Conservation (phyloP, 2,113 vertebrate species). For the Scytalopus superciliaris region DNA sequence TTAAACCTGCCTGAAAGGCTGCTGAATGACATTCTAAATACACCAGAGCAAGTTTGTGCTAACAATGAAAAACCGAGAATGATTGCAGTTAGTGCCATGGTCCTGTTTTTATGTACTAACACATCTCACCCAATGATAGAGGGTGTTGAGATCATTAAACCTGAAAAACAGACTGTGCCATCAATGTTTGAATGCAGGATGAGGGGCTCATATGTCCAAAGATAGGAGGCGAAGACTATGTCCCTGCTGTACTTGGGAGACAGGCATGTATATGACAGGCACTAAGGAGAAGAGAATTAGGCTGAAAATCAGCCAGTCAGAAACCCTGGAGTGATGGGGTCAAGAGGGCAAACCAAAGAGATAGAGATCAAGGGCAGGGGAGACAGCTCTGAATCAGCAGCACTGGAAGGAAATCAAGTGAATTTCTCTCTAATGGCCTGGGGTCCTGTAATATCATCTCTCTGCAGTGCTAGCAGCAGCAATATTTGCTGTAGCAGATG, state of each 20-base stretch:
- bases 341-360: not conserved
- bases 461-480: constrained; percentile 29
- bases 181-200: not conserved
- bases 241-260: not conserved
- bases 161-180: rapidly evolving
- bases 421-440: not conserved
- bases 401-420: constrained; percentile 15
- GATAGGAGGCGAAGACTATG: not conserved
- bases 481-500: constrained; percentile 30
- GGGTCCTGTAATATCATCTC: constrained; percentile 22
- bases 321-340: not conserved
- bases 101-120: not conserved
- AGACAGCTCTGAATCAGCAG: constrained; percentile 8
- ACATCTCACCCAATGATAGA: not conserved
- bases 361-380: not conserved
- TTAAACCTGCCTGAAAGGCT: not conserved
- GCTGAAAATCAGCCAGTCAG: not conserved
- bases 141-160: not conserved
- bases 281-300: not conserved
- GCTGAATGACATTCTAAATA: not conserved
- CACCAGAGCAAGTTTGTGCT: not conserved
- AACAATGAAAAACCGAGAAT: not conserved
- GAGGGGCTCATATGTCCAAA: not conserved
- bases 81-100: not conserved
- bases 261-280: not conserved